Base-by-base conservation (phyloP, 2,113 vertebrate genomes). In the Embiotoca jacksoni region DNA sequence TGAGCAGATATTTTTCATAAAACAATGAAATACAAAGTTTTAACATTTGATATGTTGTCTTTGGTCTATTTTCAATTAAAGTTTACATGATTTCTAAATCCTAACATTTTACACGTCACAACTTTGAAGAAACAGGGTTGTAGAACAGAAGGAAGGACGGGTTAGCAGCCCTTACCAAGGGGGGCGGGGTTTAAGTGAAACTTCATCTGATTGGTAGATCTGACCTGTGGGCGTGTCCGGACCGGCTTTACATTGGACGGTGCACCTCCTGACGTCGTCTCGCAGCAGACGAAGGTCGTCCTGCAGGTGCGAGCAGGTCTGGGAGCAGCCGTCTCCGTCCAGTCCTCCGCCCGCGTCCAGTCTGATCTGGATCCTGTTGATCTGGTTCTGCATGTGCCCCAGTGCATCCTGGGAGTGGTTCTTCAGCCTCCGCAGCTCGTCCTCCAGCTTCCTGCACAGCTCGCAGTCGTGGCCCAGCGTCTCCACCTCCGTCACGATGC, bases 331-430 rank as follows among this genome's bases (percentile, higher is more conserved):
- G 0, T 79, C 87, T 47, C 80, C 59, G 8, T 56, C 91, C 23
- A 23, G 23, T 23, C 23, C 23, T 23, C 23, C 23, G 23, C 23
- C 23, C 2, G 89, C 92, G 59, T 94, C 91, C 60, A 94, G 46
- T 41, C 76, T 81, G 35, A 50, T 39, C 41, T 90, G 89, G 6
- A 93, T 69, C 1, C 36, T 74, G 53, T 63, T 52, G 3, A 96
- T 66, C 8, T 92, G 92, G 0, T 62, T 92, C 78, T 96, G 95
- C 78, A 97, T 83, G 3, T 75, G 92, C 1, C 89, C 85, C 36
- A 97, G 88, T 1, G 92, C 85, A 13, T 93, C 52, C 1, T 91
- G 92, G 4, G 97, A 97, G 32, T 94, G 84, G 72, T 97, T 97
- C 81, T 92, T 92, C 44, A 93, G 82, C 35, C 78, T 89, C 0